phyloP scores from a whole-genome alignment of 2,797 vertebrate species.

The Enteromius mattozi region DNA sequence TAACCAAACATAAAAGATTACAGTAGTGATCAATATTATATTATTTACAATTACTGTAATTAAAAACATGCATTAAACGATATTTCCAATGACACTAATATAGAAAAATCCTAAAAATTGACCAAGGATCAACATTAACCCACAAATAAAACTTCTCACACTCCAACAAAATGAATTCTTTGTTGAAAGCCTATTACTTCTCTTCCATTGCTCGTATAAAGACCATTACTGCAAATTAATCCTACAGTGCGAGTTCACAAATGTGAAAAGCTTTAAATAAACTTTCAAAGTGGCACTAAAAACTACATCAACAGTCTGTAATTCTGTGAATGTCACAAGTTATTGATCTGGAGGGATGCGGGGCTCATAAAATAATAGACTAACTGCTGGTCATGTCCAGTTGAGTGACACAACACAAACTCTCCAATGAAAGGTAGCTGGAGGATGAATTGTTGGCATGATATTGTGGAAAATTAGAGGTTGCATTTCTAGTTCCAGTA shows the following conservation, averaged over 20 bases:
- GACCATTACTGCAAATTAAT: not conserved
- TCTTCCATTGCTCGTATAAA: not conserved
- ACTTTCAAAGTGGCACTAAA: not conserved
- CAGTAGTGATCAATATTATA: not conserved
- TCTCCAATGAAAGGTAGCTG: slow-evolving; percentile 13
- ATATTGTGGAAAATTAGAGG: slow-evolving; percentile 24
- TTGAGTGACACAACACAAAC: slow-evolving; percentile 33
- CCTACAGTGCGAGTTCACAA: not conserved
- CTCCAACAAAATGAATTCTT: not conserved
- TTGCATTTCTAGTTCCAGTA: slow-evolving; percentile 11
- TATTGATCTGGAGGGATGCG: slow-evolving; percentile 32
- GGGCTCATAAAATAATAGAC: slow-evolving; percentile 25
- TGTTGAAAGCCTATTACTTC: not conserved
- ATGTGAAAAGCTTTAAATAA: slow-evolving; percentile 15
- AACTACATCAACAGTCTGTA: slow-evolving; percentile 11
- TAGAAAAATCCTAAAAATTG: not conserved
- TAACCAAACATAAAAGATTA: not conserved
- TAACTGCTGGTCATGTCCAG: slow-evolving; percentile 20
- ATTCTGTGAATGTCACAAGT: slow-evolving; percentile 30
- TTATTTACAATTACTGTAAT: not conserved
- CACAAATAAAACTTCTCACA: not conserved
- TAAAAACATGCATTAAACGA: not conserved
- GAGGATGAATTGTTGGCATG: slow-evolving; percentile 1
- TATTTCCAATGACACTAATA: not conserved
- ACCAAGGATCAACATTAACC: not conserved